Evolutionary conservation across 2,888 invertebrate species (phyloP), one percentile per base, ranked within the genome.

Genomic region (Drosophila parthenogenetica): DNA sequence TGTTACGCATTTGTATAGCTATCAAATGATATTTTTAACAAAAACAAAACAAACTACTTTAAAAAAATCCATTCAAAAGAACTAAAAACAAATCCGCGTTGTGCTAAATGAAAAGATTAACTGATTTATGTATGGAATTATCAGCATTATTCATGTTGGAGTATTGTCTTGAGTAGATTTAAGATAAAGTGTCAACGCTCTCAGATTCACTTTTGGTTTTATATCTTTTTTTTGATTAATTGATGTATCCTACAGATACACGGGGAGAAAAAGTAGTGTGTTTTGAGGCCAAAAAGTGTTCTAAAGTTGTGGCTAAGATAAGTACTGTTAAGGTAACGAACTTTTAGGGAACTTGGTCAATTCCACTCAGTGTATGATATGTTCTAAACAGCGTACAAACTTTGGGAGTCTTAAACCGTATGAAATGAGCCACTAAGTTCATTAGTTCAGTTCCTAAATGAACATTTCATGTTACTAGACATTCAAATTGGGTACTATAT

Each of bases 1-100:
- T 60, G 57, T 60, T 77, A 74, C 74, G 77, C 73, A 77, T 77
- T 29, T 50, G 39, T n/a, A 7, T 37, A 29, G 19, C 49, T 66
- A 48, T 49, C 51, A 57, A 64, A 49, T 60, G 35, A 64, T 46
- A 63, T 74, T 63, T 59, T 48, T 39, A 16, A 32, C 11, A 22
- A 16, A 48, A n/a, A 32, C 8, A 39, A 42, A 22, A 22, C 3
- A 2, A 22, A 3, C 0, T 22, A 22, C 39, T 40, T 19, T 5
- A 14, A 14, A 10, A 32, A 32, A 14, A 25, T 5, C 48, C 54
- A 48, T 48, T 40, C 7, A 62, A 32, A n/a, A 32, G 35, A 65
- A 43, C 10, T 32, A 1, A 32, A 29, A 40, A 29, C 43, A 68
- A 57, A 58, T 42, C n/a, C 63, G 40, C 37, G 19, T 62, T 45